Conservation (phyloP, 1,140 invertebrate genomes). For the Halictus rubicundus region DNA sequence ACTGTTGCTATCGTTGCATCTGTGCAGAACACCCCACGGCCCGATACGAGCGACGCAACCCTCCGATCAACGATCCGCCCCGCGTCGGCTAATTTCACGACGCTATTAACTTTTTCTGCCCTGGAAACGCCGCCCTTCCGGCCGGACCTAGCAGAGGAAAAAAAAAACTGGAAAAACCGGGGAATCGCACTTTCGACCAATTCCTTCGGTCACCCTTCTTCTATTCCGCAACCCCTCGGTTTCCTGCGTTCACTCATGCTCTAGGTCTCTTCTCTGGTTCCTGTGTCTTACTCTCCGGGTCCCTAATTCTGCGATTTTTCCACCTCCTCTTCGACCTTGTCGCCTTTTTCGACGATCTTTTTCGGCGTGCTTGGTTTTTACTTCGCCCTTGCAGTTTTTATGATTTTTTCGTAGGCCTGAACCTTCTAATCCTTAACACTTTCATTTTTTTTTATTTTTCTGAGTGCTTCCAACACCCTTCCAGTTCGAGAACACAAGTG, state of each 20-base stretch:
- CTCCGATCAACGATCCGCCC: slow-evolving; percentile 56
- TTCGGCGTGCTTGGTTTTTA: too few species aligned
- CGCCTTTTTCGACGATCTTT: too few species aligned
- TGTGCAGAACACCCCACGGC: slow-evolving; percentile 73
- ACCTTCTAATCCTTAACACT: too few species aligned
- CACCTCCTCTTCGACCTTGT: too few species aligned
- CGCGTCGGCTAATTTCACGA: slow-evolving; percentile 71
- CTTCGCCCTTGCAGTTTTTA: too few species aligned
- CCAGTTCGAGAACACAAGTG: too few species aligned
- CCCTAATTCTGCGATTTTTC: too few species aligned
- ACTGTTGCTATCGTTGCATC: slow-evolving; percentile 79
- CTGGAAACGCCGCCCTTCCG: slow-evolving; percentile 47
- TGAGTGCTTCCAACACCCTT: too few species aligned
- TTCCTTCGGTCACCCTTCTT: slow-evolving; percentile 23
- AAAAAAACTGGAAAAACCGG: slow-evolving; percentile 36
- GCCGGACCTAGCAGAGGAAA: neutral
- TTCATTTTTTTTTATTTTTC: too few species aligned
- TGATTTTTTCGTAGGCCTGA: too few species aligned
- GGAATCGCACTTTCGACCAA: slow-evolving; percentile 48
- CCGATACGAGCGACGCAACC: slow-evolving; percentile 59
- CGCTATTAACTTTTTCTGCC: slow-evolving; percentile 75
- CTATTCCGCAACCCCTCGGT: neutral
- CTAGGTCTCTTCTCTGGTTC: too few species aligned
- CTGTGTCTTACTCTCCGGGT: too few species aligned
- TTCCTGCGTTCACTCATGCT: neutral